phyloP scores from a whole-genome alignment of 2,113 vertebrate genomes.

The Salvelinus sp. region DNA sequence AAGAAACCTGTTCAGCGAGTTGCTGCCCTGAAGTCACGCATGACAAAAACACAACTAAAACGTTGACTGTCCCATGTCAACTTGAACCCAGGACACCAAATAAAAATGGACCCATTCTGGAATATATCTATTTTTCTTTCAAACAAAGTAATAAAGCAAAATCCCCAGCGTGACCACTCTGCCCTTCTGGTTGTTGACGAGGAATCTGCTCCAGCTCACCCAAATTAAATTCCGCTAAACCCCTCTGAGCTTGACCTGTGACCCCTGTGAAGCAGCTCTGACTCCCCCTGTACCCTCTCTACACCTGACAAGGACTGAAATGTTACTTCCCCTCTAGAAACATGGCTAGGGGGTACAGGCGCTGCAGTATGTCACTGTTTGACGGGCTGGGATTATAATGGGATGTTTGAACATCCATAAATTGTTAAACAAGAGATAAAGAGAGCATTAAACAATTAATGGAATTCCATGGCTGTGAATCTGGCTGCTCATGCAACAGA shows the following conservation, averaged over 20 bases:
- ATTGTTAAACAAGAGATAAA: background rate
- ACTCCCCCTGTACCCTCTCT: background rate
- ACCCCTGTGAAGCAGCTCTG: background rate
- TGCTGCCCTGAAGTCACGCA: background rate
- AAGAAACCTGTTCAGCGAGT: background rate
- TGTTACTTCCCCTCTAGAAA: background rate
- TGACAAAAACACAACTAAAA: background rate
- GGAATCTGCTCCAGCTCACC: background rate
- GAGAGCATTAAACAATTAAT: conserved; percentile 3
- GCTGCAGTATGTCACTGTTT: background rate
- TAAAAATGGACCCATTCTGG: background rate
- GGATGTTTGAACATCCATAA: background rate
- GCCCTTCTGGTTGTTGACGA: background rate
- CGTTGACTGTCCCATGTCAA: background rate
- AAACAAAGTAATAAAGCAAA: background rate
- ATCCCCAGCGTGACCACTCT: background rate
- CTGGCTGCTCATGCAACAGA: conserved; percentile 1
- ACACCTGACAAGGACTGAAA: background rate
- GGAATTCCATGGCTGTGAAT: conserved; percentile 15
- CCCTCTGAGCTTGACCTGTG: background rate
- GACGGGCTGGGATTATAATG: background rate
- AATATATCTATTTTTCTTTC: background rate
- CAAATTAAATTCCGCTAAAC: background rate
- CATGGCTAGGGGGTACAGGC: background rate
- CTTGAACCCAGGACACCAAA: background rate